Evolutionary conservation across 1,140 invertebrate genomes (phyloP), one percentile per base, ranked within the genome.

Genomic region (Panagrolaimus sp.): DNA sequence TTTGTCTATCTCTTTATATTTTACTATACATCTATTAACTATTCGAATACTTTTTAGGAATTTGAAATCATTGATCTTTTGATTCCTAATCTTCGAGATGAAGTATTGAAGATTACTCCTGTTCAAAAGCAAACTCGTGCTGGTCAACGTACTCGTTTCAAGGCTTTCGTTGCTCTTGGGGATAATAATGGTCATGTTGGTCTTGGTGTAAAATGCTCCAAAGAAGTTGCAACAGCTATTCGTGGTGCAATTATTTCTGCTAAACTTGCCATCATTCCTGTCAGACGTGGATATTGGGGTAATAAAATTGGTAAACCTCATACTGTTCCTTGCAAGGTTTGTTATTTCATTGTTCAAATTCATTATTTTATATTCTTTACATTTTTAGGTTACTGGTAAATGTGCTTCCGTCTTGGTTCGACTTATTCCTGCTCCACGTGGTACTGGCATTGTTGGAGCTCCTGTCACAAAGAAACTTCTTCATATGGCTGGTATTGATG

Each of bases 71-170:
- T 99, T 74, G 96, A 99, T 84, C 90, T 91, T 83, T 97, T 99
- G 87, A 89, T 99, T 80, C 92, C 93, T 43, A 85, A 89, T 0
- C 86, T 99, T 12, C 97, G 96, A 82, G 96, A 99, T 87, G 96
- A 99, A 84, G 96, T 91, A 17, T 86, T 99, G 44, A 99, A 98
- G 86, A 98, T 99, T 83, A 98, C 97, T 93, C 96, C 96, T 72
- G 96, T 99, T 7, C 96, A 99, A 88, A 99, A 99, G 85, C 96
- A 99, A 85, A 99, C 96, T 5, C 89, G 96, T 87, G 96, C 96
- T 77, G 96, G 96, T 88, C 96, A 99, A 86, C 89, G 96, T 83
- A 99, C 96, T 8, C 90, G 96, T 83, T 98, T 98, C 85, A 99
- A 99, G 86, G 88, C 88, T 63, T 88, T 89, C 83, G 88, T 93